Evolutionary conservation across 1,140 invertebrate species (phyloP), one percentile per base, ranked within the genome.

Genomic region (Melitaea cinxia): DNA sequence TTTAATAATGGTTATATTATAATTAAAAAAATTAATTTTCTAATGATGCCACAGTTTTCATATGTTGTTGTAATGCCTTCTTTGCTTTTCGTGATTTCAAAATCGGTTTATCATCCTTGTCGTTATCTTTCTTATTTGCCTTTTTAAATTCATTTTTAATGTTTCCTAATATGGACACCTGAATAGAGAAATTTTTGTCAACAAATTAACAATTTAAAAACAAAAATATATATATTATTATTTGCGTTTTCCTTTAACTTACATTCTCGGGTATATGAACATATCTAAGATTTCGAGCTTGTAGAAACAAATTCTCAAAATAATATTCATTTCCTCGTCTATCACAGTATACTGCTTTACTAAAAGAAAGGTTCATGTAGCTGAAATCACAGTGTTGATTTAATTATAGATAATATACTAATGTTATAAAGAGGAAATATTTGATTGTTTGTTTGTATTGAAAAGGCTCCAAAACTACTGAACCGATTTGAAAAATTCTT

Each of bases 361-460:
- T 82, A 89, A 95, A 92, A n/a, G 91, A 85, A 35, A 95, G 78
- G 73, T 95, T 95, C 95, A 95, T 95, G 73, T 79, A 93, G 61
- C 94, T 94, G 79, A 30, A 89, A 91, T 23, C 62, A 79, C 26
- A 57, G 53, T 42, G 19, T 28, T 33, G 12, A 33, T 33, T 9
- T 33, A 6, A 33, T 4, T 28, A 7, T 3, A 7, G 7, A n/a
- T n/a, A n/a, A n/a, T n/a, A n/a, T n/a, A n/a, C n/a, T n/a, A n/a
- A n/a, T n/a, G n/a, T n/a, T n/a, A n/a, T n/a, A n/a, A n/a, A n/a
- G n/a, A n/a, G n/a, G n/a, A n/a, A n/a, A n/a, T n/a, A n/a, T n/a
- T n/a, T n/a, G n/a, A n/a, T n/a, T n/a, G n/a, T n/a, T n/a, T n/a
- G n/a, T n/a, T n/a, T n/a, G n/a, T n/a, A n/a, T n/a, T n/a, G n/a